Evolutionary conservation across 2,797 vertebrate genomes (phyloP).

Genomic region (Sciaenops ocellatus): DNA sequence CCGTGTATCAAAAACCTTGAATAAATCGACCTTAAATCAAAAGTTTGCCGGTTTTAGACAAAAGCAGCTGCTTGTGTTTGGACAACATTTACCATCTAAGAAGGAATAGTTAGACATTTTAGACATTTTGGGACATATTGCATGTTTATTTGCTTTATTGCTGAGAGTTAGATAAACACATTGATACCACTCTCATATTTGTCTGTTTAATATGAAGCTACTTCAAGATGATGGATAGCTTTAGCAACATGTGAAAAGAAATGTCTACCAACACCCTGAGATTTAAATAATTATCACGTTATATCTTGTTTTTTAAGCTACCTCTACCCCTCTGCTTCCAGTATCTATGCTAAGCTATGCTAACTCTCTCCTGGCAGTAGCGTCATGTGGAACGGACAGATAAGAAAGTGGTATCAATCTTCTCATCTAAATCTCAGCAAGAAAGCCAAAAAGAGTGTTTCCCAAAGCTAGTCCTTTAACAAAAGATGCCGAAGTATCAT

Average conservation of each 20-base stretch:
- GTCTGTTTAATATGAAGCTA: background rate
- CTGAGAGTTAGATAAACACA: background rate
- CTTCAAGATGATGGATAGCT: background rate
- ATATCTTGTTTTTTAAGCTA: background rate
- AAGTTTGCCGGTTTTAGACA: background rate
- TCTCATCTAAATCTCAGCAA: background rate
- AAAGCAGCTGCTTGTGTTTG: background rate
- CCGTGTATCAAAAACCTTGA: background rate
- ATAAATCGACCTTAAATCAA: background rate
- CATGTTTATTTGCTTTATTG: background rate
- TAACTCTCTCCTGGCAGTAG: background rate
- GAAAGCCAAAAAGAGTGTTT: background rate
- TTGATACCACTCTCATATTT: background rate
- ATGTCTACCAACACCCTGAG: background rate
- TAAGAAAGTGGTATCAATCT: background rate
- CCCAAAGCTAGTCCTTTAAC: background rate
- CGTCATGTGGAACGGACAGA: background rate
- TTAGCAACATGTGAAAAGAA: background rate
- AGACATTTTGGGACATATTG: background rate
- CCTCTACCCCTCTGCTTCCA: background rate
- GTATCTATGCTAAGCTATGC: constrained; percentile 12
- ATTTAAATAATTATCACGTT: background rate
- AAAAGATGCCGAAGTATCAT: background rate
- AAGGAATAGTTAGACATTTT: background rate
- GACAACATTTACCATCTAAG: background rate